Evolutionary conservation across 2,113 vertebrate species (phyloP), one percentile per base, ranked within the genome.

Genomic region (Poecile atricapillus): DNA sequence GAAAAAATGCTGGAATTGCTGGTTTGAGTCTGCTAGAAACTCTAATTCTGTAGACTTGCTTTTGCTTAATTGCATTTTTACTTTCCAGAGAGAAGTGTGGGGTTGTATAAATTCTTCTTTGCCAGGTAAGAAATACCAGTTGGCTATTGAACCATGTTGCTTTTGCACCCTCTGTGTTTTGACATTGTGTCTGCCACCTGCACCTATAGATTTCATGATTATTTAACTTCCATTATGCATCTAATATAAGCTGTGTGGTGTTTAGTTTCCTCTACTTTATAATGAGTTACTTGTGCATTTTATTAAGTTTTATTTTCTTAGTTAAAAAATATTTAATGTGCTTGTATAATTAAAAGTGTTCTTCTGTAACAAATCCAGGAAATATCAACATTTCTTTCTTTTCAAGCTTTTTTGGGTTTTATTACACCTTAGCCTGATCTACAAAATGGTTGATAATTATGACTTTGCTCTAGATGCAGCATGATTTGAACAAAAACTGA

Each of bases 51-150:
- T 59, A 47, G 31, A 37, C 5, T 67, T 70, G 73, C 20, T 86
- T 81, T 74, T 80, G 24, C 23, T 75, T 95, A 93, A 94, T 90
- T 96, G 53, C 15, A 30, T 95, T 96, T 83, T 90, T 96, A 18
- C 93, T 97, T 84, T 97, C 93, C 94, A 99, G 99, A 99, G 98
- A 97, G 99, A 99, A 89, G 98, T 99, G 83, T 99, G 99, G 99
- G 96, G 93, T 96, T 99, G 99, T 98, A 99, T 99, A 98, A 99
- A 99, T 98, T 99, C 99, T 43, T 99, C 99, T 85, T 98, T 99
- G 88, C 99, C 99, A 97, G 99, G 99, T 99, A 98, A 98, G 98
- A 91, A 83, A 37, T 65, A 88, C 23, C 62, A 65, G 7, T 56
- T n/a, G 86, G n/a, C 9, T 86, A 3, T 43, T 73, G 52, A 53